Evolutionary conservation across 1,140 invertebrate genomes (phyloP), one percentile per base, ranked within the genome.

Genomic region (Lerema accius): DNA sequence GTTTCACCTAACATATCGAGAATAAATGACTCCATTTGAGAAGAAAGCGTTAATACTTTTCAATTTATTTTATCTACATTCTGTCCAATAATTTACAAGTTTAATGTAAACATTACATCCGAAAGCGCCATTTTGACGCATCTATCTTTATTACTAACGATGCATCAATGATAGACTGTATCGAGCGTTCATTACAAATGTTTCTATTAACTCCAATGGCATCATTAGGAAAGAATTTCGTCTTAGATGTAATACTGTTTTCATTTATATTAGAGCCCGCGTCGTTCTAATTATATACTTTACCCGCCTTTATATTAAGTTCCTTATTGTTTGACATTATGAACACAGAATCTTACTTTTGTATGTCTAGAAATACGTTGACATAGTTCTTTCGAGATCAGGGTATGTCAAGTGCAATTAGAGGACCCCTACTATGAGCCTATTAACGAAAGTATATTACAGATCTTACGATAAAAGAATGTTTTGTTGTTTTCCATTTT

Each of bases 371-470:
- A 49, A 32, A 32, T 56, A 14, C 26, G 17, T 35, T 45, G 61
- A 65, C 64, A 64, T 28, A 71, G 63, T 66, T 69, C 42, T 16
- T 48, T 39, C 10, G 59, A 56, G 61, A 69, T 71, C 63, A 74
- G 56, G 26, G 56, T 53, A 67, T 76, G 78, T 78, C 78, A 78
- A 74, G 75, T 72, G 65, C 78, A 76, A 76, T 76, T 73, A 72
- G 62, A 45, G 42, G 35, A 53, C 42, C 42, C 49, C 50, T 55
- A 48, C 59, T 28, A 39, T 11, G 56, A 56, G 19, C 16, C 42
- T 50, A 60, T 49, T 64, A 67, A 35, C 16, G 9, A 39, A 59
- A 48, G 23, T 59, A 59, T 17, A 51, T 51, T 51, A 39, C 49
- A 51, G 43, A 59, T 59, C 17, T 48, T 3, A 2, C 9, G 32